phyloP scores from a whole-genome alignment of 1,140 invertebrate species.

The Dermatophagoides farinae region DNA sequence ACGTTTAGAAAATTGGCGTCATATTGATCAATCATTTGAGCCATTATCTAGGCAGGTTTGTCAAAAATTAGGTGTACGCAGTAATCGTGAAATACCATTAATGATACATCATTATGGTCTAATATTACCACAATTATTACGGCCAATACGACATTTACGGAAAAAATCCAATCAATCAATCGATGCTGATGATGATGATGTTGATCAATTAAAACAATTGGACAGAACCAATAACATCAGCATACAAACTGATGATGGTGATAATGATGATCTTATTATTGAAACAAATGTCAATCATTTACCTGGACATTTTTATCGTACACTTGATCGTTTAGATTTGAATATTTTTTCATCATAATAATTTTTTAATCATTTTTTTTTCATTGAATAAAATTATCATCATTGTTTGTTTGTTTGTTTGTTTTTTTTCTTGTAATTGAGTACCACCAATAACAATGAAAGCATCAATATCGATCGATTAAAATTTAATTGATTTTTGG shows the following conservation, averaged over 20 bases:
- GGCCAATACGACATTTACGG: background rate
- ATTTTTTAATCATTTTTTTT: no score
- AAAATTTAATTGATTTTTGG: no score
- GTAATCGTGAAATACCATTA: constrained; percentile 5
- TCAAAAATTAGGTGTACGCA: background rate
- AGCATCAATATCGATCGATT: no score
- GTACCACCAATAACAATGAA: no score
- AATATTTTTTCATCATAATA: background rate
- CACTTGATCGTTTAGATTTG: background rate
- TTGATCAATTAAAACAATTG: no score
- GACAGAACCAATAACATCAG: no score
- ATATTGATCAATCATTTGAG: background rate
- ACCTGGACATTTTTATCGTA: background rate
- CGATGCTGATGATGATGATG: background rate
- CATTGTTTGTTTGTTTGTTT: no score
- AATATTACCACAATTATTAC: background rate
- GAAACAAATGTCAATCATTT: background rate
- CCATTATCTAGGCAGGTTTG: background rate
- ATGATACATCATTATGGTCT: constrained; percentile 1
- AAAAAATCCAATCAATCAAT: background rate
- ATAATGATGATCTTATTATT: background rate
- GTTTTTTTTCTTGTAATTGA: no score
- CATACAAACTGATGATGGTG: background rate
- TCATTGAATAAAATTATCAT: no score
- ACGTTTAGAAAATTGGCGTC: background rate